These are phyloP conservation scores for Poeciliopsis retropinna DNA, from an alignment of 2,113 vertebrate species.

Conservation along the genomic window DNA sequence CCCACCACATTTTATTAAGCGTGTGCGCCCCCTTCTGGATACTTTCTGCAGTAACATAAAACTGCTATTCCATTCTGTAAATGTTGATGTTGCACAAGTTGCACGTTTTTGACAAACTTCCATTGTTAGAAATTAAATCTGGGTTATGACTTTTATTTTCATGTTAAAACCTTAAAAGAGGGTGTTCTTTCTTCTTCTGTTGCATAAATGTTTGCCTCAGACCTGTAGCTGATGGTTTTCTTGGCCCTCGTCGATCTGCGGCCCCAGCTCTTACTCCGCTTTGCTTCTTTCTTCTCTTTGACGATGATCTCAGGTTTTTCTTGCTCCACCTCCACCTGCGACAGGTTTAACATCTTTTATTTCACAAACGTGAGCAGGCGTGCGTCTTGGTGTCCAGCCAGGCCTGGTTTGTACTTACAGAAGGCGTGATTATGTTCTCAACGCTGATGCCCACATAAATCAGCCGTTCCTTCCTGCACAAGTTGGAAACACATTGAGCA, in stretches of 20 bases:
- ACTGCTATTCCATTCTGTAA: too few species aligned
- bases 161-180: not conserved
- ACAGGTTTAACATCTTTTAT: not conserved
- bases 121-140: not conserved
- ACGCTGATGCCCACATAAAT: slow-evolving; percentile 97
- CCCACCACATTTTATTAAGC: too few species aligned
- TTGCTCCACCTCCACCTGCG: slow-evolving; percentile 60
- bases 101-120: too few species aligned
- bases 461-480: slow-evolving; percentile 90
- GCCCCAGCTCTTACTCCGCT: slow-evolving; percentile 89
- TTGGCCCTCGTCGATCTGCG: slow-evolving; percentile 91
- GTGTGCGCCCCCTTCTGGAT: too few species aligned
- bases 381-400: not conserved
- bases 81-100: too few species aligned
- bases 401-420: slow-evolving; percentile 78
- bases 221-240: slow-evolving; percentile 95
- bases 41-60: too few species aligned
- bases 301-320: slow-evolving; percentile 80
- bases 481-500: not conserved
- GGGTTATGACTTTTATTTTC: not conserved
- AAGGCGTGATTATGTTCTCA: slow-evolving; percentile 96
- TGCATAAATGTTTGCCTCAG: too few species aligned
- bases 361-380: not conserved
- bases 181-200: not conserved
- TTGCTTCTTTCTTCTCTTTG: slow-evolving; percentile 91